These are phyloP conservation scores for Blastobasis adustella DNA, from an alignment of 2,888 invertebrate genomes.

Conservation along the genomic window DNA sequence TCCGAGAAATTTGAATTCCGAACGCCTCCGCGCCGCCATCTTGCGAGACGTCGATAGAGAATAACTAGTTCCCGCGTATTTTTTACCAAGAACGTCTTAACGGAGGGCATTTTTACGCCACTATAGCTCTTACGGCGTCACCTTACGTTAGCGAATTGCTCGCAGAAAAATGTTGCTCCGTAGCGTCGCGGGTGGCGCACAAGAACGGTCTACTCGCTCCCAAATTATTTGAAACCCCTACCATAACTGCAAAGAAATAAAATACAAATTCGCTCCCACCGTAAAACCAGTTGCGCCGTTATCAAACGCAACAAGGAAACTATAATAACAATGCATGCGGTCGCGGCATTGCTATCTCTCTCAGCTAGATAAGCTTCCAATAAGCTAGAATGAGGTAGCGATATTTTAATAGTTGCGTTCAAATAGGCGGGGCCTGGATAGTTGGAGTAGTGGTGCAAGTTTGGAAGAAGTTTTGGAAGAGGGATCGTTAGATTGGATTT, in stretches of 20 bases:
- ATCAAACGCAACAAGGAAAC: slow-evolving; percentile 31
- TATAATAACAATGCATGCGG: slow-evolving; percentile 64
- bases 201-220: slow-evolving; percentile 19
- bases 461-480: slow-evolving; percentile 69
- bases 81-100: slow-evolving; percentile 72
- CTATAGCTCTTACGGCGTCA: slow-evolving; percentile 67
- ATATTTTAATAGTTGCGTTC: slow-evolving; percentile 25
- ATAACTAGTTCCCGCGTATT: slow-evolving; percentile 60
- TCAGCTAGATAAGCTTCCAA: slow-evolving; percentile 23
- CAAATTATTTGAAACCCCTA: slow-evolving; percentile 4
- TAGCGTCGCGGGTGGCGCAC: slow-evolving; percentile 32
- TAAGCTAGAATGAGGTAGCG: slow-evolving; percentile 35
- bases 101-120: slow-evolving; percentile 66
- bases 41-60: slow-evolving; percentile 73
- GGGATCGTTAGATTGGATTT: slow-evolving; percentile 65
- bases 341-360: slow-evolving; percentile 44
- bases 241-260: neutral
- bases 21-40: slow-evolving; percentile 67
- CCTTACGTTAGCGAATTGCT: slow-evolving; percentile 68
- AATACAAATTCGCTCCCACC: neutral
- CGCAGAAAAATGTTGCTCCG: slow-evolving; percentile 66
- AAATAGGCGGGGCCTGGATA: slow-evolving; percentile 54
- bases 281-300: slow-evolving; percentile 19
- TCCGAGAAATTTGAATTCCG: slow-evolving; percentile 69
- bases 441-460: slow-evolving; percentile 64